phyloP scores from a whole-genome alignment of 2,113 vertebrate genomes.

The Saiga tatarica region DNA sequence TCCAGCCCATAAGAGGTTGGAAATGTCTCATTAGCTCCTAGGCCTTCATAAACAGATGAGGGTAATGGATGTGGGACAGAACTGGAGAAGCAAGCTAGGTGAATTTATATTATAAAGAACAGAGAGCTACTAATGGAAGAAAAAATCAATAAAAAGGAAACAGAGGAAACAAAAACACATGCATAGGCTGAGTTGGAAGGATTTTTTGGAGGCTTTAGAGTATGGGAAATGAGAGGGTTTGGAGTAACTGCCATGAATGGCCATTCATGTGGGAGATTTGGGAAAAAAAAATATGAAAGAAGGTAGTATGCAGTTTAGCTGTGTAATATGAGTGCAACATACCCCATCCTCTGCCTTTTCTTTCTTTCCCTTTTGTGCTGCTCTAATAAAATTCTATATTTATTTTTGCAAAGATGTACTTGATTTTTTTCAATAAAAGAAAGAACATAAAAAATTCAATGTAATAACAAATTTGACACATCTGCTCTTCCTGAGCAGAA shows the following conservation, averaged over 20 bases:
- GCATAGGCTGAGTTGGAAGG: not conserved
- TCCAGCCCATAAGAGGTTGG: not conserved
- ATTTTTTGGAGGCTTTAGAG: not conserved
- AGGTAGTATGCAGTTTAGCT: not conserved
- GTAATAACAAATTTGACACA: constrained; percentile 69
- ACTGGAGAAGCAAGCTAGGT: not conserved
- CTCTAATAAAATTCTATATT: constrained; percentile 76
- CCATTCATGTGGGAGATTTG: not conserved
- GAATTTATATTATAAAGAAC: not conserved
- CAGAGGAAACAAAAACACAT: not conserved
- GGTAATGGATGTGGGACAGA: not conserved
- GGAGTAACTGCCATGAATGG: not conserved
- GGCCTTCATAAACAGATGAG: not conserved
- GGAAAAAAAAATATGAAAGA: not conserved
- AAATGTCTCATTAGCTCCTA: not conserved
- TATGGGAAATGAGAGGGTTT: not conserved
- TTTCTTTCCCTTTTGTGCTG: constrained; percentile 52
- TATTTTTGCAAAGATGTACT: constrained; percentile 74
- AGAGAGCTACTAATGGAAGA: not conserved
- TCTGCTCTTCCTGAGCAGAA: constrained; percentile 44
- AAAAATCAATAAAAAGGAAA: not conserved
- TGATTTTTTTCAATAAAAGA: constrained; percentile 72
- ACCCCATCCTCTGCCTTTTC: not conserved
- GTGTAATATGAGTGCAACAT: not conserved
- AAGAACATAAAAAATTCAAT: constrained; percentile 69